phyloP scores from a whole-genome alignment of 2,797 vertebrate genomes.

The Pelobates cultripes region DNA sequence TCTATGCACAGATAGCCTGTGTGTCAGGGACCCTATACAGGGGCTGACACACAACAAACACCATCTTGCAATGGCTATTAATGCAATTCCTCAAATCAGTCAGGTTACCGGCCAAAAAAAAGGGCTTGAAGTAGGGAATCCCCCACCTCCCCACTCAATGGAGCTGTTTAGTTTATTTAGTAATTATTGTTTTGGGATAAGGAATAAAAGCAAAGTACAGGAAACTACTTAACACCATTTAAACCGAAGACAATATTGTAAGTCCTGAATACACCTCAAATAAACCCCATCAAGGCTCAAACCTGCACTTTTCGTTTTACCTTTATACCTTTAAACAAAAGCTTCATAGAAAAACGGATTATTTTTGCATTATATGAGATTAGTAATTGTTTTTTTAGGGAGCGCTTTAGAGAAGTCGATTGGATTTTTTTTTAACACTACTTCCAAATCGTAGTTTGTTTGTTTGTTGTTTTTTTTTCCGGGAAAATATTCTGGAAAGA shows the following conservation, averaged over 20 bases:
- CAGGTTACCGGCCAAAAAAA: constrained; percentile 10
- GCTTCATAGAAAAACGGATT: background rate
- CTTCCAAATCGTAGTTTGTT: no score
- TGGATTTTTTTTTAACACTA: no score
- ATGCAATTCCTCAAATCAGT: background rate
- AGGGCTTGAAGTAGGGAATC: background rate
- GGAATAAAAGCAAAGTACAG: background rate
- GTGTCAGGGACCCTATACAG: no score
- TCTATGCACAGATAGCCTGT: no score
- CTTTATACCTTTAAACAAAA: constrained; percentile 29
- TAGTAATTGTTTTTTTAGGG: background rate
- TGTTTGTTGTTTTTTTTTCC: no score
- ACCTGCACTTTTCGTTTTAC: constrained; percentile 32
- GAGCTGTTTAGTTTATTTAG: constrained; percentile 24
- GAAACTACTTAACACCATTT: background rate
- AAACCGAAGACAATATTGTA: no score
- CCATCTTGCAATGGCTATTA: no score
- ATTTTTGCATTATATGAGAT: background rate
- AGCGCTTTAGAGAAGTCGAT: background rate
- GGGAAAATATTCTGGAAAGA: no score
- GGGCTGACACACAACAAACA: no score
- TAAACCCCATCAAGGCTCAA: constrained; percentile 1
- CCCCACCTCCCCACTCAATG: background rate
- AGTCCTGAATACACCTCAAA: no score
- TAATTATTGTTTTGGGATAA: constrained; percentile 33